Base-by-base conservation (phyloP, 1,140 invertebrate species). In the Leptinotarsa defecta region DNA sequence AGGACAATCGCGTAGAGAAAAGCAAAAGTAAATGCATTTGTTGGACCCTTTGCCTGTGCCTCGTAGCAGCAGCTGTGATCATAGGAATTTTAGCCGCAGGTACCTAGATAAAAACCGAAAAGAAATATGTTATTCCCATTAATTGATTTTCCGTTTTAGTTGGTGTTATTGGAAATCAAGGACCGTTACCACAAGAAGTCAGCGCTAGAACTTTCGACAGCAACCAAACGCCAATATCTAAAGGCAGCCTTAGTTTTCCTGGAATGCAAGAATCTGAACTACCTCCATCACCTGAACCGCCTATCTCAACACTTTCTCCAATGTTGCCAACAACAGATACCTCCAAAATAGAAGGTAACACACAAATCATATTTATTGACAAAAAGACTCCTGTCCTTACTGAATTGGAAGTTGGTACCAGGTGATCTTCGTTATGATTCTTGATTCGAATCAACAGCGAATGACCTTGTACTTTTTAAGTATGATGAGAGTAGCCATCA, bases 1-100 rank as follows among this genome's bases (percentile, higher is more conserved):
- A 93, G 81, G 93, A 94, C 83, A 94, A 94, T 82, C 87, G 92
- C 64, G 89, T 90, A 5, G 89, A 89, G 74, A 91, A 90, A 74
- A 91, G 89, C 48, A 91, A 90, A 87, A 91, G 89, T 83, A 88
- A 90, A 81, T 89, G 89, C 74, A 84, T 91, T 2, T 92, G 91
- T 80, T 93, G 92, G 92, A 89, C 88, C 68, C 84, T 88, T 72
- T 89, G 89, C 34, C 83, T 92, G 22, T 84, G 89, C 27, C 86
- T 91, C 34, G 84, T 94, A 8, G 84, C 89, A 15, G 86, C 91
- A 17, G 90, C 89, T 3, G 86, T 92, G n/a, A 88, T 93, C 48
- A 88, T 94, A 24, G 92, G 90, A 72, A 91, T 93, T 79, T 87
- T 94, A 81, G 91, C 91, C 80, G 91, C 89, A 79, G 91, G 92